phyloP scores from a whole-genome alignment of 2,113 vertebrate genomes.

The Peucedramus taeniatus region DNA sequence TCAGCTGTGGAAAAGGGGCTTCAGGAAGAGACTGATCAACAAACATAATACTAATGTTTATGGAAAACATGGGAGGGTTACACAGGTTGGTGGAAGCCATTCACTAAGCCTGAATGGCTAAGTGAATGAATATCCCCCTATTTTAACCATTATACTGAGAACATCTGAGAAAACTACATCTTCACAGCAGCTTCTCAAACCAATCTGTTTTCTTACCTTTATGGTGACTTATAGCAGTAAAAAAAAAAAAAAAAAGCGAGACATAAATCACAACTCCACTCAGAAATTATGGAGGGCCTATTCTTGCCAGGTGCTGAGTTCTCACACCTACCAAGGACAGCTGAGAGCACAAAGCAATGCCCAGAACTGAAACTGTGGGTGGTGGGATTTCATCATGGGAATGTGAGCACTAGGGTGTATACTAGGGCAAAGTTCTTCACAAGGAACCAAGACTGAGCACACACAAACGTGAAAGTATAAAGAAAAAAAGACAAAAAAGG shows the following conservation, averaged over 20 bases:
- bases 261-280: background rate
- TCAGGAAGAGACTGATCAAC: background rate
- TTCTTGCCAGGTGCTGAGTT: background rate
- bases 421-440: background rate
- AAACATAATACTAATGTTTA: background rate
- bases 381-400: background rate
- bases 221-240: background rate
- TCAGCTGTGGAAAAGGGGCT: background rate
- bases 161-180: background rate
- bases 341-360: background rate
- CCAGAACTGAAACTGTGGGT: background rate
- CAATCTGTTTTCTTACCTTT: background rate
- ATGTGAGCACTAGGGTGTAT: background rate
- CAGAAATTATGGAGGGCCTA: background rate
- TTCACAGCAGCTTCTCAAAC: background rate
- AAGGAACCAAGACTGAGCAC: background rate
- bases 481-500: background rate
- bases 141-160: background rate
- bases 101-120: background rate
- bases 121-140: accelerated
- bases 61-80: background rate
- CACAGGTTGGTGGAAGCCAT: background rate
- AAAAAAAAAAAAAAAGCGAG: background rate
- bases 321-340: background rate
- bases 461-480: background rate